Percentiles rank a stretch among this genome's conserved stretches.
Evolutionary conservation across 1,140 invertebrate species (phyloP).

Genomic region (Cherax quadricarinatus): DNA sequence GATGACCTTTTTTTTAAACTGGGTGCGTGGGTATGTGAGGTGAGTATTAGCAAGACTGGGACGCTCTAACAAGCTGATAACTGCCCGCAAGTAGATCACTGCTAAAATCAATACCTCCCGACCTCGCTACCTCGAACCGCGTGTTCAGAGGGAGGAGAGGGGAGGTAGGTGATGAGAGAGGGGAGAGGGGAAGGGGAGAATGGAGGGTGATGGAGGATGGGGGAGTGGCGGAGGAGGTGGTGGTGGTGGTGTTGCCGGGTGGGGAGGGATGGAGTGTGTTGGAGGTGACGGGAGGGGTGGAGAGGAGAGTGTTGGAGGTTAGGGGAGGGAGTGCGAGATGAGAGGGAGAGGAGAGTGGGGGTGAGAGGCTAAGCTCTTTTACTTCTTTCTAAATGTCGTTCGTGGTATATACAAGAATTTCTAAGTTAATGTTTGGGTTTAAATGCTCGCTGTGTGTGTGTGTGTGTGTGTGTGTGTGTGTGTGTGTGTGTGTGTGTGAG

Average conservation of each 20-base stretch:
- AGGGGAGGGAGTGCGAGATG: neutral
- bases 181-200: neutral
- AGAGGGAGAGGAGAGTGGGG: neutral
- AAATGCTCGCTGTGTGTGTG: no score
- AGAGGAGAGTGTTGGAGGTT: neutral
- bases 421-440: no score
- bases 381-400: neutral
- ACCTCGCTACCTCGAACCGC: conserved; percentile 27
- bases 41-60: neutral
- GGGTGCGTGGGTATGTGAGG: neutral
- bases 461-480: no score
- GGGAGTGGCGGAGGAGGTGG: neutral
- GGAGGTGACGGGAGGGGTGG: neutral
- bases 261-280: neutral
- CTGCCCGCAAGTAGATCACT: conserved; percentile 48
- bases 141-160: neutral
- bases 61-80: conserved; percentile 44
- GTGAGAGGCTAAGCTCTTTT: neutral
- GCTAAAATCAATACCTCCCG: conserved; percentile 52
- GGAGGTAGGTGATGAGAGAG: neutral
- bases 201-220: neutral
- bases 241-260: neutral
- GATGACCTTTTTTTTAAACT: no score
- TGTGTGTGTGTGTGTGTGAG: no score
- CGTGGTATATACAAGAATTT: neutral